Evolutionary conservation across 2,888 invertebrate genomes (phyloP).

Genomic region (Drosophila setosimentum): DNA sequence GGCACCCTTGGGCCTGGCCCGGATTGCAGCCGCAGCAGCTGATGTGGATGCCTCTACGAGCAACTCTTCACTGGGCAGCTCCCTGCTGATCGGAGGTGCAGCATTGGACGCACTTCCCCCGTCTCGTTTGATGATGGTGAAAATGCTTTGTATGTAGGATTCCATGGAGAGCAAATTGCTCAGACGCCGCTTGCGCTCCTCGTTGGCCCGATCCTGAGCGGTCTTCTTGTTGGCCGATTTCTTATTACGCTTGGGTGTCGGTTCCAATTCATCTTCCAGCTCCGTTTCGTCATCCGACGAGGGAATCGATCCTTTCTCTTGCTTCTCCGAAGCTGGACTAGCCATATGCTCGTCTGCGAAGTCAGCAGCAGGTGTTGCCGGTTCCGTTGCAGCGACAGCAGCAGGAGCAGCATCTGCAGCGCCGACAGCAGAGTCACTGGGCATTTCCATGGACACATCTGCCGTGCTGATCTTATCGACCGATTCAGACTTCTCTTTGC

Average conservation of each 20-base stretch:
- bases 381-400: slow-evolving; percentile 11
- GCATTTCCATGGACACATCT: slow-evolving; percentile 55
- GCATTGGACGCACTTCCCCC: slow-evolving; percentile 48
- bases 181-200: slow-evolving; percentile 83
- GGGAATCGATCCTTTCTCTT: slow-evolving; percentile 55
- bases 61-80: slow-evolving; percentile 65
- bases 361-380: slow-evolving; percentile 31
- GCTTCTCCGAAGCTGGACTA: slow-evolving; percentile 47
- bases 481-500: slow-evolving; percentile 24
- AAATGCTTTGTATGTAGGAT: slow-evolving; percentile 84
- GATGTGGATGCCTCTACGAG: slow-evolving; percentile 67
- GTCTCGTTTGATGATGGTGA: slow-evolving; percentile 83
- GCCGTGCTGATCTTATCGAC: slow-evolving; percentile 14
- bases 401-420: slow-evolving; percentile 15
- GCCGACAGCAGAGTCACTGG: slow-evolving; percentile 14
- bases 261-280: slow-evolving; percentile 59
- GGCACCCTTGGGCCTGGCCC: slow-evolving; percentile 51
- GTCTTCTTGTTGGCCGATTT: slow-evolving; percentile 72
- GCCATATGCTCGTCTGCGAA: slow-evolving; percentile 62
- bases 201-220: slow-evolving; percentile 80
- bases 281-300: slow-evolving; percentile 69
- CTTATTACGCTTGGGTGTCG: slow-evolving; percentile 65
- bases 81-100: slow-evolving; percentile 25
- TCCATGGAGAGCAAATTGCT: slow-evolving; percentile 83
- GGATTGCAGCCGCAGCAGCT: slow-evolving; percentile 58